Conservation (phyloP, 2,888 invertebrate genomes). For the Pristionchus fissidentatus region DNA sequence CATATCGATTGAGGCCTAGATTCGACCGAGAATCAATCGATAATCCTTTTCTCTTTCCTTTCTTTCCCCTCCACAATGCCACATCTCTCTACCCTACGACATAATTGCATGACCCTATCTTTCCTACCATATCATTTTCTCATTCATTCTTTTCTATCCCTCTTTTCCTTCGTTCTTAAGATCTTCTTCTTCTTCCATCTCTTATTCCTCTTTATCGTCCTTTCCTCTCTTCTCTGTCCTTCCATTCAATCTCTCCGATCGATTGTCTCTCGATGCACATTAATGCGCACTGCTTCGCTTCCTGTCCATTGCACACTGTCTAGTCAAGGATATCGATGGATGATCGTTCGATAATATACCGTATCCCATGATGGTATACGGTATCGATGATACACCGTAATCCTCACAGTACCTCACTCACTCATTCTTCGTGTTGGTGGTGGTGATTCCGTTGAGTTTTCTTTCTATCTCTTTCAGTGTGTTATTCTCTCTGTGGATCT, state of each 20-base stretch:
- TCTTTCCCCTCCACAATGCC: background rate
- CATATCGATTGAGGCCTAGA: background rate
- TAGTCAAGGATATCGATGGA: too few relatives aligned
- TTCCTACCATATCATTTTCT: slow-evolving; percentile 2
- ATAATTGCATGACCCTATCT: slow-evolving; percentile 10
- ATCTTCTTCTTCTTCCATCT: background rate
- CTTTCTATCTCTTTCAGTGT: slow-evolving; percentile 33
- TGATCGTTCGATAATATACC: too few relatives aligned
- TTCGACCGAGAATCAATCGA: slow-evolving; percentile 12
- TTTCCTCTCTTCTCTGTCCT: slow-evolving; percentile 5
- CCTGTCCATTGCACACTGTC: slow-evolving; percentile 14
- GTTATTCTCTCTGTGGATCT: slow-evolving; percentile 36
- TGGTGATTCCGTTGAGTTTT: slow-evolving; percentile 34
- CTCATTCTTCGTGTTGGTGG: slow-evolving; percentile 20
- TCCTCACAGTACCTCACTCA: background rate
- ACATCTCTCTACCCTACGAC: slow-evolving; percentile 18
- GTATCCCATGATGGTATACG: background rate
- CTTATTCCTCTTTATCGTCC: slow-evolving; percentile 9
- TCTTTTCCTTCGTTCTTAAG: background rate
- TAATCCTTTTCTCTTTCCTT: background rate
- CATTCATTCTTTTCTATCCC: background rate
- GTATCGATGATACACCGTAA: background rate
- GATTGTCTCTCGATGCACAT: background rate
- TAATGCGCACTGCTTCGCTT: slow-evolving; percentile 34
- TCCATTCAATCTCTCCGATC: slow-evolving; percentile 16